Evolutionary conservation across 2,888 invertebrate species (phyloP).

Genomic region (Dolichomitus sp.): DNA sequence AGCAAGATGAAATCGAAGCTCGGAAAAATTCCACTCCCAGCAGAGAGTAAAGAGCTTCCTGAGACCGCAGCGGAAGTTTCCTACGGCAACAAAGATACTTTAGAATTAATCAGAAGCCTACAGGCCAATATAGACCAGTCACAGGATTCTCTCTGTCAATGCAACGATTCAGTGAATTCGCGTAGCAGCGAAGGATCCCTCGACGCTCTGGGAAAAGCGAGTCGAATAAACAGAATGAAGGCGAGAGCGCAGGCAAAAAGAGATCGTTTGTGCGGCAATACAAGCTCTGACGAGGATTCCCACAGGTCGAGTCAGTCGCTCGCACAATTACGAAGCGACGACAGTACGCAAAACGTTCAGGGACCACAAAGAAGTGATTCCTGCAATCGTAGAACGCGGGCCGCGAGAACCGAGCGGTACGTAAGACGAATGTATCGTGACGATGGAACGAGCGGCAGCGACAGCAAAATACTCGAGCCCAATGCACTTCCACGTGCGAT

Average conservation of each 20-base stretch:
- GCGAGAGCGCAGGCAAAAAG: constrained; percentile 90
- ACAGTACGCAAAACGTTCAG: constrained; percentile 88
- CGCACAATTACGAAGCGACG: constrained; percentile 90
- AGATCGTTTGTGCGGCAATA: constrained; percentile 88
- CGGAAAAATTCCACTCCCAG: constrained; percentile 11
- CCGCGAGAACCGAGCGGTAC: constrained; percentile 93
- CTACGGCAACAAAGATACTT: not conserved
- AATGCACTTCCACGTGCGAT: not conserved
- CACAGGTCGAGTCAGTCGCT: constrained; percentile 88
- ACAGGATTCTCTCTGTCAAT: constrained; percentile 17
- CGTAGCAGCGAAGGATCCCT: constrained; percentile 86
- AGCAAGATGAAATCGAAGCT: constrained; percentile 59
- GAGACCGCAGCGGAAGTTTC: not conserved
- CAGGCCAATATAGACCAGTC: constrained; percentile 8
- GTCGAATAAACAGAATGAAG: constrained; percentile 89
- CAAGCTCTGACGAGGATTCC: constrained; percentile 91
- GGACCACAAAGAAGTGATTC: constrained; percentile 87
- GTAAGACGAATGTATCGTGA: constrained; percentile 90
- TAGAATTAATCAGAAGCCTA: not conserved
- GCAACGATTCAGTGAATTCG: constrained; percentile 74
- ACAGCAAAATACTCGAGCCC: constrained; percentile 22
- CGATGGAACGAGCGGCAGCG: constrained; percentile 68
- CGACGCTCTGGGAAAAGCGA: constrained; percentile 83
- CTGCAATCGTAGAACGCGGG: constrained; percentile 89
- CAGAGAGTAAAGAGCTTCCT: not conserved